Conservation (phyloP, 2,113 vertebrate genomes). For the Stictonetta naevosa region DNA sequence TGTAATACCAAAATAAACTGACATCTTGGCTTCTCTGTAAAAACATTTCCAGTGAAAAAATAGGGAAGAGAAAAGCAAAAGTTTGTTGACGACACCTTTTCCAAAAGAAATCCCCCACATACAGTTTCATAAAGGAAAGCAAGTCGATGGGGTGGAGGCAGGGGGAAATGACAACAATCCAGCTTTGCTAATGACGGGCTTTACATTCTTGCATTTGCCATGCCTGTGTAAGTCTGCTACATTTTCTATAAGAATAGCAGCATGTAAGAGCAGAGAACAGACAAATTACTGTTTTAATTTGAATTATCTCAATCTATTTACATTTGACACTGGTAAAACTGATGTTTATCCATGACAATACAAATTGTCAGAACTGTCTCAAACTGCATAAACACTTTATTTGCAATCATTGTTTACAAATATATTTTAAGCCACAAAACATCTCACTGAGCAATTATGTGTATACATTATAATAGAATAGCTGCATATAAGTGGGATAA, state of each 20-base stretch:
- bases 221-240: neutral
- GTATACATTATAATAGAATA: neutral
- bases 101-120: neutral
- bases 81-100: neutral
- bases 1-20: neutral
- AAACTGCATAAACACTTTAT: neutral
- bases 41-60: neutral
- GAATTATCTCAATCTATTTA: neutral
- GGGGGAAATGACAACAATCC: neutral
- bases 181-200: neutral
- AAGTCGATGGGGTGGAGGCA: fast-evolving
- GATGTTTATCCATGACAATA: neutral
- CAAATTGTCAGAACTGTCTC: neutral
- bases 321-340: neutral
- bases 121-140: neutral
- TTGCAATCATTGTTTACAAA: neutral
- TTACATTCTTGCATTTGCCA: neutral
- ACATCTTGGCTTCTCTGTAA: neutral
- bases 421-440: neutral
- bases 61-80: neutral
- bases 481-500: neutral
- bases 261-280: neutral
- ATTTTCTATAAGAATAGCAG: neutral
- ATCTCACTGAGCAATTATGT: neutral
- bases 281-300: neutral